Percentiles rank a stretch among this genome's conserved stretches.
Conservation (phyloP, 2,113 vertebrate genomes). For the Protobothrops flavoviridis region DNA sequence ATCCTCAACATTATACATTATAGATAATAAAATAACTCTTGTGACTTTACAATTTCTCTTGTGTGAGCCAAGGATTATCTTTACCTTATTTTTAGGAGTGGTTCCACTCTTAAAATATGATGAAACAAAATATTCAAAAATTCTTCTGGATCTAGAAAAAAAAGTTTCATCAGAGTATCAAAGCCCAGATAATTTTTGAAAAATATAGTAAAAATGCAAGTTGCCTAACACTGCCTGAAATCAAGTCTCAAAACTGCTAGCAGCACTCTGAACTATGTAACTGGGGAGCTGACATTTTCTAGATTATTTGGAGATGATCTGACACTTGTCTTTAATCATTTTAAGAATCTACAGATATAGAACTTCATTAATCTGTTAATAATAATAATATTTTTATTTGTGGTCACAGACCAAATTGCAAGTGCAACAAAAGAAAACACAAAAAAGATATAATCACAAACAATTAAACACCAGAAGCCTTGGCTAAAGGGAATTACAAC, state of each 20-base stretch:
- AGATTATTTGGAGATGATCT: neutral
- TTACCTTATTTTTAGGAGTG: constrained; percentile 93
- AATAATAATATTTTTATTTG: too few relatives aligned
- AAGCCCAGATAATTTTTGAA: neutral
- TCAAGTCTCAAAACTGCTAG: neutral
- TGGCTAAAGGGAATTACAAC: too few relatives aligned
- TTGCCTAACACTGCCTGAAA: neutral
- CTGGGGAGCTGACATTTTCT: neutral
- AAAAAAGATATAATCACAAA: too few relatives aligned
- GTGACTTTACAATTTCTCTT: neutral
- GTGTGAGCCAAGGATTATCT: neutral
- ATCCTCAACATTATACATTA: neutral
- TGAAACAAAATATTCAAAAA: constrained; percentile 98
- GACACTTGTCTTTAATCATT: neutral
- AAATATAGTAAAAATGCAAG: neutral
- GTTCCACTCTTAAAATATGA: constrained; percentile 96
- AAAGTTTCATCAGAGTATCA: constrained; percentile 16
- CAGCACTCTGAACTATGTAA: neutral
- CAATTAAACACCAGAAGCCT: too few relatives aligned
- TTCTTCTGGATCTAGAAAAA: constrained; percentile 89
- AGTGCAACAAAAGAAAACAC: too few relatives aligned
- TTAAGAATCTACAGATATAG: neutral
- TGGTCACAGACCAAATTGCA: too few relatives aligned
- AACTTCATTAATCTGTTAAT: neutral
- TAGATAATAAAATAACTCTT: neutral